Evolutionary conservation across 2,888 invertebrate species (phyloP), one percentile per base, ranked within the genome.

Genomic region (Neoitamus cyanurus): DNA sequence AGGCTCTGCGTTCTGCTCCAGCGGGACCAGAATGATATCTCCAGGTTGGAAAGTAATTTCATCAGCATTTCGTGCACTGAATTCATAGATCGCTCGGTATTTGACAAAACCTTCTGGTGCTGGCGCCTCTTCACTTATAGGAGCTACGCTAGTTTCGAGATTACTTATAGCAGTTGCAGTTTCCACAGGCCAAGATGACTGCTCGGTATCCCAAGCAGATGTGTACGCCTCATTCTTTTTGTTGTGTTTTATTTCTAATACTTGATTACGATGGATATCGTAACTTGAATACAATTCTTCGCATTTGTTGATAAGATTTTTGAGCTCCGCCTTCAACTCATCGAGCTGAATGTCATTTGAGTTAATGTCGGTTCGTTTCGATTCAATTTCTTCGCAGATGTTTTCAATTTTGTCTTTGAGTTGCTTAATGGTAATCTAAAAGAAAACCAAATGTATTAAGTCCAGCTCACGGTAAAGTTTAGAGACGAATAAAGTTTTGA

Each of bases 41-140:
- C 99, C 99, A 0, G 98, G 97, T 90, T 96, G 95, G 88, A 99
- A 95, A 25, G 97, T 96, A 37, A 99, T 94, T 90, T 99, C 99
- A 91, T 99, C 99, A 0, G 93, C 93, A 88, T 97, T 98, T 82
- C 99, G 93, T 0, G 98, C 97, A 9, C 94, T 95, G 92, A 99
- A 99, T 90, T 98, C 97, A 90, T 97, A 99, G 73, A 99, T 93
- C 20, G 98, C 98, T 84, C 97, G 94, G 92, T 97, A 98, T 89
- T 95, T 95, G 68, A 92, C 92, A 86, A 93, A 92, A 46, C 93
- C 93, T 84, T 92, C 91, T 3, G 92, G 91, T 68, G 92, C 89
- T 85, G 91, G 90, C 7, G 90, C 90, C 36, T 88, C 88, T 13
- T 73, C 80, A 15, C 88, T 87, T 9, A 42, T 13, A 37, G 68